Conservation (phyloP, 2,113 vertebrate genomes). For the Prionailurus viverrinus region DNA sequence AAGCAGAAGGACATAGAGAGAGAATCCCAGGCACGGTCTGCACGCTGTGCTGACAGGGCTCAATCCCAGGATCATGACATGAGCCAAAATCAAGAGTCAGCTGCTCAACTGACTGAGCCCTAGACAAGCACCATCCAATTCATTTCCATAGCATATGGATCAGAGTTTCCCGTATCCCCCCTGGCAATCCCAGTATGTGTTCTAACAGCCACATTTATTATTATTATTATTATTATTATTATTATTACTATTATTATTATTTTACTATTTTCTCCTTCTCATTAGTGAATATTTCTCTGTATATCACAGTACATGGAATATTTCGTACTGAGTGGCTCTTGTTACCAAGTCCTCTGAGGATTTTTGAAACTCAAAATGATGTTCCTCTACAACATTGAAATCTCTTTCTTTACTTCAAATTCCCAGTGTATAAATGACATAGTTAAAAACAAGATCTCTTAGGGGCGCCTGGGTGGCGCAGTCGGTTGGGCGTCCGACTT, state of each 20-base stretch:
- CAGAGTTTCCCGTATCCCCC: neutral
- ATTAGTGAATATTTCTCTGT: slow-evolving; percentile 69
- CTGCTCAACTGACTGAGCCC: too few relatives aligned
- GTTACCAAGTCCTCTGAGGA: slow-evolving; percentile 69
- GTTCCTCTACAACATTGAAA: slow-evolving; percentile 59
- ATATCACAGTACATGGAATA: slow-evolving; percentile 22
- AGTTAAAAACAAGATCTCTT: slow-evolving; percentile 64
- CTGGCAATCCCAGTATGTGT: slow-evolving; percentile 60
- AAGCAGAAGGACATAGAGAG: too few relatives aligned
- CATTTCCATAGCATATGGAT: slow-evolving; percentile 42
- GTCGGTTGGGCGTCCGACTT: too few relatives aligned
- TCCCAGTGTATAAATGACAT: slow-evolving; percentile 64
- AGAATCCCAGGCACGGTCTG: too few relatives aligned
- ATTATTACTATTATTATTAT: too few relatives aligned
- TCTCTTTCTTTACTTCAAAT: slow-evolving; percentile 70
- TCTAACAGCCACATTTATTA: slow-evolving; percentile 48
- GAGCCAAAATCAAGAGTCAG: too few relatives aligned
- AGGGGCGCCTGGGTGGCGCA: too few relatives aligned
- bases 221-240: neutral
- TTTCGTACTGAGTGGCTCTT: slow-evolving; percentile 66
- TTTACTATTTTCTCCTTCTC: slow-evolving; percentile 65
- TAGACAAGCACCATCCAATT: neutral
- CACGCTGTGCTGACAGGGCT: too few relatives aligned
- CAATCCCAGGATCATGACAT: too few relatives aligned
- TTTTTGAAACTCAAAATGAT: slow-evolving; percentile 79